Percentiles rank a stretch among this genome's conserved stretches.
phyloP scores from a whole-genome alignment of 2,113 vertebrate genomes.

The Anser cygnoides region DNA sequence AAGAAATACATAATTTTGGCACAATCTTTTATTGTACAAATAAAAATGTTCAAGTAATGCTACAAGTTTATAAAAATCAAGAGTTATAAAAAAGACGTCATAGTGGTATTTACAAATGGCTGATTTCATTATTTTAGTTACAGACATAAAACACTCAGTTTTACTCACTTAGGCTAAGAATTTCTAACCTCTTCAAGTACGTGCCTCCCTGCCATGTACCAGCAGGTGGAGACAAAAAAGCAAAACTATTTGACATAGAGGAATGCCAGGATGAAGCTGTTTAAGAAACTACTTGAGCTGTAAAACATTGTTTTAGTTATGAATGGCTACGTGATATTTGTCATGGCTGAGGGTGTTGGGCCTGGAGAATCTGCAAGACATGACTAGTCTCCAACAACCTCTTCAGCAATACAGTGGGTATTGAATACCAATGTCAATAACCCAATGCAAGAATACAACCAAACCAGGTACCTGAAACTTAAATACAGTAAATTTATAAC shows the following conservation, averaged over 20 bases:
- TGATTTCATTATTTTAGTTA: not conserved
- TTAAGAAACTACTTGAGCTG: not conserved
- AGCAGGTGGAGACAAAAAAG: constrained; percentile 62
- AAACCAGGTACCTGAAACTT: not conserved
- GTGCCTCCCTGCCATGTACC: not conserved
- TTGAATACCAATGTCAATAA: not conserved
- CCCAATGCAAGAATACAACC: not conserved
- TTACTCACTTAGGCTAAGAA: not conserved
- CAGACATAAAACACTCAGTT: not conserved
- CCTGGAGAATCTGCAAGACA: not conserved
- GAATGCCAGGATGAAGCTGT: not conserved
- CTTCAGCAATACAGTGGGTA: not conserved
- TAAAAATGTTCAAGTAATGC: constrained; percentile 7
- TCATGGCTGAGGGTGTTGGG: not conserved
- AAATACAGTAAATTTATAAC: not conserved
- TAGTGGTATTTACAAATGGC: not conserved
- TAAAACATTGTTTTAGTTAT: not conserved
- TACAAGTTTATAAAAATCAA: constrained; percentile 18
- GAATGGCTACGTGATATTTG: not conserved
- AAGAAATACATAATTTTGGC: constrained; percentile 39
- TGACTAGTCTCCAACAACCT: not conserved
- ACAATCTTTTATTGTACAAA: constrained; percentile 44
- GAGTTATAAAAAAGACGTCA: constrained; percentile 27
- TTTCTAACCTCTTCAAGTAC: not conserved
- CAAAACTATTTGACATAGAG: not conserved